A percentile compares a stretch with the other conserved stretches of the same genome.
Conservation (phyloP, 2,113 vertebrate genomes). For the Beaufortia kweichowensis region DNA sequence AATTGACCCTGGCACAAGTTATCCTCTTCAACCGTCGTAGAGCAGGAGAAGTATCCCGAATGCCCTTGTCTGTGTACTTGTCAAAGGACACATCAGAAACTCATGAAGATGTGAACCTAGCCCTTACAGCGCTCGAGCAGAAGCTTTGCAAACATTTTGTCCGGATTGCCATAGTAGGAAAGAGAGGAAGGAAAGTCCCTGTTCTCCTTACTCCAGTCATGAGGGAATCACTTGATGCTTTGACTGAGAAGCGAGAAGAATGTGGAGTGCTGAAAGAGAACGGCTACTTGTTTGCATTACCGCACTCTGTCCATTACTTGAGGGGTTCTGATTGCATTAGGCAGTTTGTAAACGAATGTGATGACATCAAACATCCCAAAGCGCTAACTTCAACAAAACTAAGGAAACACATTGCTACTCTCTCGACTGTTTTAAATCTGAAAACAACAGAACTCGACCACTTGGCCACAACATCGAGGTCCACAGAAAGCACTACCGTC, state of each 20-base stretch:
- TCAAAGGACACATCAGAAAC: no score
- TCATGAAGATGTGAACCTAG: no score
- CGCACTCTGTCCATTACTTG: slow-evolving; percentile 3
- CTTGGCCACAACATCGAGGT: slow-evolving; percentile 32
- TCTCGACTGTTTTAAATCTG: slow-evolving; percentile 33
- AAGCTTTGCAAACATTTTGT: slow-evolving; percentile 38
- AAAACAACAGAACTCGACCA: neutral
- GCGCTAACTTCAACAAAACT: slow-evolving; percentile 32
- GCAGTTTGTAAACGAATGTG: slow-evolving; percentile 10
- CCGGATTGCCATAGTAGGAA: slow-evolving; percentile 27
- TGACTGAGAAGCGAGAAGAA: slow-evolving; percentile 15
- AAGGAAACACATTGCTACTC: slow-evolving; percentile 38
- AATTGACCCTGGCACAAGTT: no score
- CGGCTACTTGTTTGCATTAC: slow-evolving; percentile 36
- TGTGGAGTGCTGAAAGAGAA: slow-evolving; percentile 42
- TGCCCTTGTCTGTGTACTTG: no score
- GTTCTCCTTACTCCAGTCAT: slow-evolving; percentile 13
- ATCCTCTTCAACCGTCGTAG: no score
- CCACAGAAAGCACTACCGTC: slow-evolving; percentile 16
- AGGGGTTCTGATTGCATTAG: slow-evolving; percentile 40
- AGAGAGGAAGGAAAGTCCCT: slow-evolving; percentile 37
- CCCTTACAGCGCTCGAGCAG: no score
- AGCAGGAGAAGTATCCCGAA: no score
- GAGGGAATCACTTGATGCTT: slow-evolving; percentile 13
- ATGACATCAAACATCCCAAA: slow-evolving; percentile 32